Evolutionary conservation across 1,140 invertebrate species (phyloP).

Genomic region (Calosoma granatense): DNA sequence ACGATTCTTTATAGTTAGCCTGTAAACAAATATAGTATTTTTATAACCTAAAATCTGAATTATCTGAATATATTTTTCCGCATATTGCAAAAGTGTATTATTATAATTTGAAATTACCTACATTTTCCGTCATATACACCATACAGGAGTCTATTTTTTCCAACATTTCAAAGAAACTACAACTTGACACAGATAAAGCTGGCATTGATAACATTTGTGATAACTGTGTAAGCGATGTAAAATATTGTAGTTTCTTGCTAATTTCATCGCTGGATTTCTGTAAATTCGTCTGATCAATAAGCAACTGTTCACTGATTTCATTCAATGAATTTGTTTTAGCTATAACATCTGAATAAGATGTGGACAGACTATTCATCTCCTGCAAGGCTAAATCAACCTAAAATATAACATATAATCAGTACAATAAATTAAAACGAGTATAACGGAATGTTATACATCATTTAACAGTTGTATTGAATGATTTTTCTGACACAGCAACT

Average conservation of each 20-base stretch:
- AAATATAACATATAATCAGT: conserved; percentile 16
- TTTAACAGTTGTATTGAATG: conserved; percentile 61
- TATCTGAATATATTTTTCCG: neutral
- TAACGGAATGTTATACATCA: conserved; percentile 37
- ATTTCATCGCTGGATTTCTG: conserved; percentile 70
- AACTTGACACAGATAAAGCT: conserved; percentile 47
- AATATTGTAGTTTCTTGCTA: conserved; percentile 70
- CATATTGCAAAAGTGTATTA: conserved; percentile 1
- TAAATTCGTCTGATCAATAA: conserved; percentile 76
- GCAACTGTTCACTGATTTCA: conserved; percentile 77
- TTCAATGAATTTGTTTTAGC: conserved; percentile 85
- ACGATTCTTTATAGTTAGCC: conserved; percentile 62
- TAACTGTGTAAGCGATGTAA: conserved; percentile 78
- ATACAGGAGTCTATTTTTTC: conserved; percentile 81
- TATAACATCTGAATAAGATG: conserved; percentile 75
- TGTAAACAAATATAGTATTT: conserved; percentile 27
- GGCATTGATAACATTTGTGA: conserved; percentile 64
- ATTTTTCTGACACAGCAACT: conserved; percentile 52
- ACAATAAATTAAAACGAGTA: no score
- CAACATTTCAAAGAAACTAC: conserved; percentile 61
- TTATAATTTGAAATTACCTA: conserved; percentile 37
- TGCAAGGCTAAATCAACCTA: conserved; percentile 62
- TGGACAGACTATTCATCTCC: conserved; percentile 57
- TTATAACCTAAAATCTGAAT: no score
- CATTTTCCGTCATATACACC: conserved; percentile 72